Base-by-base conservation (phyloP, 2,797 vertebrate genomes). In the Labroides dimidiatus region DNA sequence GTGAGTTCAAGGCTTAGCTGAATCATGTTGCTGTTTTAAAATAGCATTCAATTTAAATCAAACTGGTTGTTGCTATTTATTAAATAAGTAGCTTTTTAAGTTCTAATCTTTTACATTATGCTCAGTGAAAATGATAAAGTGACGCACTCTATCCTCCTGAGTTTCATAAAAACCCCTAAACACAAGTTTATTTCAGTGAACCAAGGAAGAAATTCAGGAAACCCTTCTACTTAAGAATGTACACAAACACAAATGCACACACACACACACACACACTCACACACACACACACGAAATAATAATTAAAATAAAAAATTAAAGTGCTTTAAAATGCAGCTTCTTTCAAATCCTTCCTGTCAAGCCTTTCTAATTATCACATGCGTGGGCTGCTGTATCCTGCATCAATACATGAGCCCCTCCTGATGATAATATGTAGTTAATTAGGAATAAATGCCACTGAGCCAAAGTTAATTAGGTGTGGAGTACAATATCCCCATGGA, bases 371-470 rank as follows among this genome's bases (percentile, higher is more conserved):
- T 88, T 77, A 90, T 84, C 63, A 63, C 41, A 79, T 59, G 76
- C 43, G 76, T 89, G 81, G 87, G 84, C 68, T 62, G 64, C 67
- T 72, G 73, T 74, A 85, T 84, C 81, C 84, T 74, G 78, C 81
- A 87, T 87, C 86, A 79, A 87, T 82, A 86, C 86, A 84, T 24
- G 7, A 78, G 66, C 77, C 79, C 84, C 78, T 79, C 76, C 87
- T 87, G 86, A 91, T 85, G 82, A 84, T 90, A 91, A 90, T 87
- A 89, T 84, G 84, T 82, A 87, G 84, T 88, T 90, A 89, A 91
- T 91, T 89, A 89, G 83, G 68, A 91, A 91, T 87, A 86, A 90
- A 91, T 87, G 85, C 85, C 86, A 89, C 83, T 52, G 83, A 89
- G 78, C 78, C 68, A 65, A 78, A 87, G 80, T 84, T 89, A 92